Evolutionary conservation across 2,888 invertebrate species (phyloP), one percentile per base, ranked within the genome.

Genomic region (Sinodicranocentrus sp.): DNA sequence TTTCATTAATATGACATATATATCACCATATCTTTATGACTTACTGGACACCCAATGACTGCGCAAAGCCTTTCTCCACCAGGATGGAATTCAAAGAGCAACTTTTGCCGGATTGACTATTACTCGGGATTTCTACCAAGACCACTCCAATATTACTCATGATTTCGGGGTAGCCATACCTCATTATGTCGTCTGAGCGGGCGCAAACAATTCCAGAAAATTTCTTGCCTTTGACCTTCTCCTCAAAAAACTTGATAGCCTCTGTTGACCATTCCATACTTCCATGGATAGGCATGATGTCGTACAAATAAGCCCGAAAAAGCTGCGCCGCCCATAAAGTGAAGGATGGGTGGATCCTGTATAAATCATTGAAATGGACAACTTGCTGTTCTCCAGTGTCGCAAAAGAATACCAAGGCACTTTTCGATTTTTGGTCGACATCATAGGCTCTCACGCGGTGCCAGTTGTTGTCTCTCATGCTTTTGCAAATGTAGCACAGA

Each of bases 221-320:
- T 0, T 15, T 23, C 39, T 44, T 59, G 1, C 70, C 70, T 15
- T 17, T 26, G 3, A 76, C 68, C 15, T 59, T 6, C 3, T 67
- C 19, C 19, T 28, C 0, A 23, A 75, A 82, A 19, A 21, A 25
- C 0, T 59, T 5, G 17, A 10, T n/a, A 28, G 52, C 70, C 19
- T 75, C 61, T 13, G 25, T 2, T 2, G 39, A n/a, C 82, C 82
- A 82, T 13, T n/a, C 17, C 15, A 39, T 1, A 3, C 10, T 19
- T 0, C 25, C 26, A 23, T 19, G 21, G 1, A 8, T 5, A 0
- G 82, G 82, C 2, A 68, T 3, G 17, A 82, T 21, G 68, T 82
- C 54, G 26, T 57, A 43, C 21, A 82, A 57, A 25, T 82, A 68
- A 1, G 26, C 33, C n/a, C 54, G 75, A 33, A 82, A 82, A 1